Conservation (phyloP, 1,140 invertebrate genomes). For the Drosophila bifasciata region DNA sequence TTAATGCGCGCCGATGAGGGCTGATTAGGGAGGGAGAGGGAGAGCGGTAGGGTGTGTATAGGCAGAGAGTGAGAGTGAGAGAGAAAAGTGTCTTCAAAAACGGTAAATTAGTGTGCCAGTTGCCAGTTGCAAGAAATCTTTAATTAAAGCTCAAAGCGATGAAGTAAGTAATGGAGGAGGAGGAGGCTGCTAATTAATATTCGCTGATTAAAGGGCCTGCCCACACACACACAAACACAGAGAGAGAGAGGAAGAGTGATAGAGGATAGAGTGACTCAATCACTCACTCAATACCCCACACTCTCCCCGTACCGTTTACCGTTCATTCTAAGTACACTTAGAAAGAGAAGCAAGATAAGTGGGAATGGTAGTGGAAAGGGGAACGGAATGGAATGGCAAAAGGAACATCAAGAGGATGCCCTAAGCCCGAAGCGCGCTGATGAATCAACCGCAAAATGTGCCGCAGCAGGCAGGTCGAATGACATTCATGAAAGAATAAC, state of each 20-base stretch:
- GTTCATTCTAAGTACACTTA: too few relatives aligned
- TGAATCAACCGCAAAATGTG: background rate
- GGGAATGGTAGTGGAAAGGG: too few relatives aligned
- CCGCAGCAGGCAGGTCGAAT: too few relatives aligned
- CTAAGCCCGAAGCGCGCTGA: background rate
- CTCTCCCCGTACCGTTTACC: too few relatives aligned
- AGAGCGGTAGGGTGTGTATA: background rate
- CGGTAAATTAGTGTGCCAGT: conserved; percentile 46
- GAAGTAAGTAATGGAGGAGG: background rate
- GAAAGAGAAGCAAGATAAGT: too few relatives aligned
- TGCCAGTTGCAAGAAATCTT: conserved; percentile 28
- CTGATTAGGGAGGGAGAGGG: background rate
- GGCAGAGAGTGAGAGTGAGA: background rate
- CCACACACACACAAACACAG: conserved; percentile 17
- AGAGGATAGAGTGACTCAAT: conserved; percentile 28
- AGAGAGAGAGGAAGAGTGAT: too few relatives aligned
- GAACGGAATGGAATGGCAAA: too few relatives aligned
- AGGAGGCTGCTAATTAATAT: conserved; percentile 43
- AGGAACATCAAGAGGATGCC: too few relatives aligned
- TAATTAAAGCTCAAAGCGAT: conserved; percentile 34
- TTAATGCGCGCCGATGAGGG: conserved; percentile 67
- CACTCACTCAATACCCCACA: background rate
- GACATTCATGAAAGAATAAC: too few relatives aligned
- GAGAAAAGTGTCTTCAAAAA: too few relatives aligned
- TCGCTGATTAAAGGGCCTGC: conserved; percentile 43